Base-by-base conservation (phyloP, 2,888 invertebrate genomes). In the Protula sp. region DNA sequence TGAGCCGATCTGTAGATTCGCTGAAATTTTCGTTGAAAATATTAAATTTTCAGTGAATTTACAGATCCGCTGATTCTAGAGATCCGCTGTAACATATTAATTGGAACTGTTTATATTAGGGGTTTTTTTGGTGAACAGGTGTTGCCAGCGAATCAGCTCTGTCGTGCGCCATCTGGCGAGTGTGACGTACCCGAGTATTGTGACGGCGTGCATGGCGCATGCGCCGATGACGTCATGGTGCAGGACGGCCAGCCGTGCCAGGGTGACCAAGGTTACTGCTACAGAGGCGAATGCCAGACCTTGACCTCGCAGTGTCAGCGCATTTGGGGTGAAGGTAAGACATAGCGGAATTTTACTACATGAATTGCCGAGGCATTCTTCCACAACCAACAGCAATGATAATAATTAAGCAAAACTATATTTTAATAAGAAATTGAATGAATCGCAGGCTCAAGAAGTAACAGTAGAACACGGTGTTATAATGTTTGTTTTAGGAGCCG, bases 101-200 rank as follows among this genome's bases (percentile, higher is more conserved):
- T n/a, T n/a, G n/a, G n/a, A n/a, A n/a, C n/a, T n/a, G n/a, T n/a
- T n/a, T n/a, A n/a, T n/a, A n/a, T n/a, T n/a, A n/a, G 14, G 24
- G 22, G n/a, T 5, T 54, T 19, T 14, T 24, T 47, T 56, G 28
- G 24, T 28, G 28, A 68, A 64, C 71, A 77, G 78, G 71, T 76
- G 60, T 52, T 73, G 59, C 67, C 75, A 0, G 57, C 50, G 3
- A 67, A 67, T 47, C 72, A 75, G 61, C 84, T 90, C 60, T 99
- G 98, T 81, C 87, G 98, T 26, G 88, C 89, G 58, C 86, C 92
- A 0, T 85, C 86, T 62, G 92, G 92, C 79, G 95, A 95, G 77
- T 99, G 98, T 81, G 98, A 99, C 84, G 86, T 99, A 30, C 92
- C 94, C 26, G 98, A 99, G 80, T 87, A 88, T 58, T 99, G 98